phyloP scores from a whole-genome alignment of 1,140 invertebrate species.

The Pollicipes pollicipes region DNA sequence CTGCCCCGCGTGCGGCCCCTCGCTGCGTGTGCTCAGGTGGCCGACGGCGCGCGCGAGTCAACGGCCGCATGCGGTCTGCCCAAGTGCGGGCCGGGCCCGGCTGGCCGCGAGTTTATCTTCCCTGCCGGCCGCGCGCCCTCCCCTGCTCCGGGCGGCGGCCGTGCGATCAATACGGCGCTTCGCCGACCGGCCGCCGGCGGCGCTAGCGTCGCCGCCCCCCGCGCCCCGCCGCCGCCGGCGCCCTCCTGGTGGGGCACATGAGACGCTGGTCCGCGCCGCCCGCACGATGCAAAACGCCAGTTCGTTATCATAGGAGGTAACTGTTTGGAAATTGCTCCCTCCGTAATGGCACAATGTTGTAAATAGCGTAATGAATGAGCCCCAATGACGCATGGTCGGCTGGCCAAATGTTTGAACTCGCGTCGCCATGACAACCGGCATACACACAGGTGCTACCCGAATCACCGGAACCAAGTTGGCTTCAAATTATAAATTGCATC shows the following conservation, averaged over 20 bases:
- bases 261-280: too few species aligned
- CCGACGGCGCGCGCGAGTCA: too few species aligned
- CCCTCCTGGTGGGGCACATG: too few species aligned
- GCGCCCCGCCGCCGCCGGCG: too few species aligned
- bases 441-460: neutral
- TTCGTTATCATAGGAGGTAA: neutral
- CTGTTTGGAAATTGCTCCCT: neutral
- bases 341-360: neutral
- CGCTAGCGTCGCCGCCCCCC: too few species aligned
- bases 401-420: neutral
- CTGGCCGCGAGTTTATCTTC: neutral
- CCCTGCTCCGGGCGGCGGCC: neutral
- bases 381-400: neutral
- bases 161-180: neutral
- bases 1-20: too few species aligned
- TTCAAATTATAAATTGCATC: constrained; percentile 1
- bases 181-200: too few species aligned
- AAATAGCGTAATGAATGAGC: constrained; percentile 2
- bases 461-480: neutral
- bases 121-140: neutral
- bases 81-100: too few species aligned
- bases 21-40: too few species aligned
- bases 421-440: neutral
- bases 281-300: neutral
- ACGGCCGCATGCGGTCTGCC: too few species aligned